Base-by-base conservation (phyloP, 1,140 invertebrate species). In the Protaetia brevitarsis region DNA sequence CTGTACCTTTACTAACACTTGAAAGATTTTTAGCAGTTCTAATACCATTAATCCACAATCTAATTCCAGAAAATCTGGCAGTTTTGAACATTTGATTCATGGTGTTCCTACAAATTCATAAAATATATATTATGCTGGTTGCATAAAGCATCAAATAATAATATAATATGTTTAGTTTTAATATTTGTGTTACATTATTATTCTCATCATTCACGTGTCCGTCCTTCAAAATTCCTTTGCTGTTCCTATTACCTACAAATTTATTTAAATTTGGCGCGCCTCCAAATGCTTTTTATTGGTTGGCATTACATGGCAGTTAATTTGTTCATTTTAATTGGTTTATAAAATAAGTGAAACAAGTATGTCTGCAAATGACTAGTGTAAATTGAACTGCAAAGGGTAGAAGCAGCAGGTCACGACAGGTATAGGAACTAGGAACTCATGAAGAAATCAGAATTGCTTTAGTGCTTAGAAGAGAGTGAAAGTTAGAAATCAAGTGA, bases 341-440 rank as follows among this genome's bases (percentile, higher is more conserved):
- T 29, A 36, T 31, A 36, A 62, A 21, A 36, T 34, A 62, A 29
- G 31, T 23, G 60, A 71, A 72, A 66, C 65, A 69, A 73, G 67
- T 66, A 73, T 70, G 73, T 74, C 71, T 69, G 69, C 60, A 71
- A 71, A 73, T 74, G 74, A 75, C 74, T 71, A 70, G 70, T 66
- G 65, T 62, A 73, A 74, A 73, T 62, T 59, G 57, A 29, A 27
- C 11, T 31, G 57, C 30, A 59, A 59, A 16, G n/a, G 10, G 21
- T 23, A 51, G 41, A 51, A 51, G 13, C 11, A 7, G 3, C 1
- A 8, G 26, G 19, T 10, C 27, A 10, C n/a, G 11, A 29, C 6
- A 23, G 11, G 28, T 1, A 19, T 45, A 23, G n/a, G n/a, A n/a
- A n/a, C n/a, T 51, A 19, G 19, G 7, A 51, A 19, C 41, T 7